phyloP scores from a whole-genome alignment of 1,140 invertebrate genomes.

The Latrodectus geometricus region DNA sequence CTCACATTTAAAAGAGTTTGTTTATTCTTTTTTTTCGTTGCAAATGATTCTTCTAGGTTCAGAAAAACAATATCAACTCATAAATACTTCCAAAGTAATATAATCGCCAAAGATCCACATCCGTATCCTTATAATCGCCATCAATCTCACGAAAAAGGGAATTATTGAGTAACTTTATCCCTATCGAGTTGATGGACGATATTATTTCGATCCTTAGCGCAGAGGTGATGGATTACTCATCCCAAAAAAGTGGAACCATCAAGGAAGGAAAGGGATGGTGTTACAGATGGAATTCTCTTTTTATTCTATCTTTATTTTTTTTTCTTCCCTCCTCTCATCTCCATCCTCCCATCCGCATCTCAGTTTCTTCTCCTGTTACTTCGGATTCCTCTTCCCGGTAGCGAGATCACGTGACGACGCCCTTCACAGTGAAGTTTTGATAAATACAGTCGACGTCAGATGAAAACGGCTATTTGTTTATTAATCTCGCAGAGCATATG shows the following conservation, averaged over 20 bases:
- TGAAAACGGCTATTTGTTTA: no score
- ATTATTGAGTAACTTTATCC: conserved; percentile 22
- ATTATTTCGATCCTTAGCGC: conserved; percentile 50
- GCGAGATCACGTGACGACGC: not conserved
- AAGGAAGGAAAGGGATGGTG: not conserved
- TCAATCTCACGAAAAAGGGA: conserved; percentile 13
- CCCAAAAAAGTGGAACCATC: not conserved
- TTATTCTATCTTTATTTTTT: not conserved
- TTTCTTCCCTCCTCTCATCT: not conserved
- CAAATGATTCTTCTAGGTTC: no score
- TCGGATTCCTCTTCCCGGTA: not conserved
- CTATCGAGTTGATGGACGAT: conserved; percentile 34
- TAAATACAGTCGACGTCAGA: no score
- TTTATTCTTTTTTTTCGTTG: no score
- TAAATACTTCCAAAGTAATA: no score
- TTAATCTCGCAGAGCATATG: no score
- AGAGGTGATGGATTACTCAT: conserved; percentile 27
- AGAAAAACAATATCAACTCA: no score
- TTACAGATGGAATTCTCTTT: not conserved
- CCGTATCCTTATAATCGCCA: not conserved
- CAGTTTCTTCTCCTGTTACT: not conserved
- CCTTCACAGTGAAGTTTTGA: no score
- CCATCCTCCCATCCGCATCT: not conserved
- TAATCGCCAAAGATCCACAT: no score
- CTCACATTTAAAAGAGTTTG: no score